Conservation (phyloP, 2,113 vertebrate genomes). For the Bostrychus sinensis region DNA sequence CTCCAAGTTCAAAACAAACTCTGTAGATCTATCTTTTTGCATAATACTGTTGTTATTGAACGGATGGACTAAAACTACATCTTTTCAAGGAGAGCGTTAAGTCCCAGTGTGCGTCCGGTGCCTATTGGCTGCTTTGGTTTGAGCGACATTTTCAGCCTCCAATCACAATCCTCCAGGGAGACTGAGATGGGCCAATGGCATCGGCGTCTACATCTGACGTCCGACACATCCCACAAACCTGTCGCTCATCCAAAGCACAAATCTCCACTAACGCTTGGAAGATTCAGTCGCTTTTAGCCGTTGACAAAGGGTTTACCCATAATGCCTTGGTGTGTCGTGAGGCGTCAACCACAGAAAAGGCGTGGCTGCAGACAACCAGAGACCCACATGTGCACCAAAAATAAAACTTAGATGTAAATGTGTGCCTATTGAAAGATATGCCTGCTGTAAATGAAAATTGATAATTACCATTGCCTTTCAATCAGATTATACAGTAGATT, state of each 20-base stretch:
- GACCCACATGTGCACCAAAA: slow-evolving; percentile 87
- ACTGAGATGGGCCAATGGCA: slow-evolving; percentile 59
- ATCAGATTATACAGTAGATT: too few species aligned
- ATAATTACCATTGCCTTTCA: too few species aligned
- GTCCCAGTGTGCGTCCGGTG: slow-evolving; percentile 15
- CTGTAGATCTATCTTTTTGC: too few species aligned
- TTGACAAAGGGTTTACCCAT: slow-evolving; percentile 76
- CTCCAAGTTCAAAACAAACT: too few species aligned
- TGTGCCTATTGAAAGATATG: slow-evolving; percentile 22
- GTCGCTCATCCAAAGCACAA: slow-evolving; percentile 71
- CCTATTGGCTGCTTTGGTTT: slow-evolving; percentile 60
- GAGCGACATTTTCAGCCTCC: slow-evolving; percentile 67
- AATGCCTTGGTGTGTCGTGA: slow-evolving; percentile 95
- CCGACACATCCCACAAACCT: slow-evolving; percentile 57
- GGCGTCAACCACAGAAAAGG: slow-evolving; percentile 99
- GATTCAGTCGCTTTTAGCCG: slow-evolving; percentile 46
- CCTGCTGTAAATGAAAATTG: not conserved
- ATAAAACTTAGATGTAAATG: slow-evolving; percentile 41
- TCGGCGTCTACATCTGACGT: slow-evolving; percentile 58
- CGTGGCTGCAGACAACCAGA: slow-evolving; percentile 98
- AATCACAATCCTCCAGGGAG: slow-evolving; percentile 45
- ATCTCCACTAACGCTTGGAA: slow-evolving; percentile 80
- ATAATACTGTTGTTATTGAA: too few species aligned
- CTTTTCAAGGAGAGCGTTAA: not conserved
- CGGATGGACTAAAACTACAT: not conserved